phyloP scores from a whole-genome alignment of 2,797 vertebrate species.

The Urosaurus nigricauda region DNA sequence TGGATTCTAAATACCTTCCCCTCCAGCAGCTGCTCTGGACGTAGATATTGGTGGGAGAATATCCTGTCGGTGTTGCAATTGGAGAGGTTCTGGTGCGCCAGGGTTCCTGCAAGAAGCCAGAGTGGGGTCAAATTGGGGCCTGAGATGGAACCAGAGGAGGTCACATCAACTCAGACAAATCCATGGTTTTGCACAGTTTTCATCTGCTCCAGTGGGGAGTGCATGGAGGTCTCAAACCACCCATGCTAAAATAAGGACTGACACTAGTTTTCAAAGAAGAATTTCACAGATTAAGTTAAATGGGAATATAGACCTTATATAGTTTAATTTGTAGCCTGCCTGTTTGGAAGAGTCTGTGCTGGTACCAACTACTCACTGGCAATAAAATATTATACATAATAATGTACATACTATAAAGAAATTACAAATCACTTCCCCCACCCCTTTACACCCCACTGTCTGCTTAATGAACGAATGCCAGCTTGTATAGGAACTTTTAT shows the following conservation, averaged over 20 bases:
- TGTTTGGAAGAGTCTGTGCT: not conserved
- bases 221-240: not conserved
- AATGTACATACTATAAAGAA: not conserved
- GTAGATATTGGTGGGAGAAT: conserved; percentile 78
- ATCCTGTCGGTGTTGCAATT: conserved; percentile 71
- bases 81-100: conserved; percentile 64
- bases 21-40: conserved; percentile 80
- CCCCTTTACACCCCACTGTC: too few species aligned
- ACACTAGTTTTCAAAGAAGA: not conserved
- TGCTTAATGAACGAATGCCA: not conserved
- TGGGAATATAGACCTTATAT: not conserved
- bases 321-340: not conserved
- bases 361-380: not conserved
- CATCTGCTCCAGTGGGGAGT: not conserved
- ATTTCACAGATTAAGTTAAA: not conserved
- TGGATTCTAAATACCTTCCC: conserved; percentile 76
- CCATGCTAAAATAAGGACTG: too few species aligned
- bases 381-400: not conserved
- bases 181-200: too few species aligned
- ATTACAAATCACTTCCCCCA: not conserved
- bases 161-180: not conserved
- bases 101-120: conserved; percentile 65
- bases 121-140: not conserved
- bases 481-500: not conserved
- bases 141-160: not conserved